Evolutionary conservation across 2,797 vertebrate species (phyloP), one percentile per base, ranked within the genome.

Genomic region (Dallia pectoralis): DNA sequence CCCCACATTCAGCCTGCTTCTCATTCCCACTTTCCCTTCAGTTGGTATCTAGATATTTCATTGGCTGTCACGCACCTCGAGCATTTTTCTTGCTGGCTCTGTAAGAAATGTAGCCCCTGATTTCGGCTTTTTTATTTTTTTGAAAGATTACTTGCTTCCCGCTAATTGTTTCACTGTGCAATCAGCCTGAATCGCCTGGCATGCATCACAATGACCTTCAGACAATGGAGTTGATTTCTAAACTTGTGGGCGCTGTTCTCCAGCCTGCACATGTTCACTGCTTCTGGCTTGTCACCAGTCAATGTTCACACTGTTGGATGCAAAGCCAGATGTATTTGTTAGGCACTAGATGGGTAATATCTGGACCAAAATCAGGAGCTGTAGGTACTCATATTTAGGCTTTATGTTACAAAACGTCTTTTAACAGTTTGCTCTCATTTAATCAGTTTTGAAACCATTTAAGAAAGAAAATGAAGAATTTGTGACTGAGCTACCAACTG

Each of bases 121-220:
- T 18, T 51, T 66, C 71, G 25, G 27, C 53, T 64, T 75, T 53
- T 11, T 29, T 59, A 59, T 6, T 51, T 44, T 74, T 63, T 53
- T 40, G 68, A 32, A 19, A n/a, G 77, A 68, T 6, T 75, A 25
- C 27, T 6, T 44, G 72, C 15, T 27, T 56, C 56, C 72, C 61
- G 59, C 32, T 74, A 69, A 78, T 79, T 79, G 73, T 29, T 47
- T 76, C 7, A 4, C 70, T 74, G 67, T 49, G 74, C 84, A 44
- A 82, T 71, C 33, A 69, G 12, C 59, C 49, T 11, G 53, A 68
- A 44, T 77, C 78, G 77, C 82, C 75, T 72, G 64, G 51, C 69
- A 22, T 63, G 44, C 80, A 65, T 49, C 40, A 11, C 66, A 33
- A 40, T 0, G 3, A 65, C 67, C 49, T n/a, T 62, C 67, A 49